phyloP scores from a whole-genome alignment of 2,888 invertebrate genomes.

The Allacma fusca region DNA sequence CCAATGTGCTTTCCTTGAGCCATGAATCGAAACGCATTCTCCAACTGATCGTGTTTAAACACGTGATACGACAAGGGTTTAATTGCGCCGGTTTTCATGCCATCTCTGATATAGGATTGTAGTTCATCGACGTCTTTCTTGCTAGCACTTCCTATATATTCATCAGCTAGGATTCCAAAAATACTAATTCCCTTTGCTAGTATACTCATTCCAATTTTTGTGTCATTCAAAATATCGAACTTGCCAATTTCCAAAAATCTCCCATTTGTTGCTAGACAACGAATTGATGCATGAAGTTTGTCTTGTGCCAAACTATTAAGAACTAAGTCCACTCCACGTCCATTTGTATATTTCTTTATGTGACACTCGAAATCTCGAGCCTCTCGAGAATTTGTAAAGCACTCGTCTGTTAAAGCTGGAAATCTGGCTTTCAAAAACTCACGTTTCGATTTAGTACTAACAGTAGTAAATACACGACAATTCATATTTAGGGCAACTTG shows the following conservation, averaged over 20 bases:
- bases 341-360: constrained; percentile 66
- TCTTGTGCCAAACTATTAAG: constrained; percentile 70
- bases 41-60: constrained; percentile 73
- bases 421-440: constrained; percentile 86
- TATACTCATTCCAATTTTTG: constrained; percentile 71
- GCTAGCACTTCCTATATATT: no score
- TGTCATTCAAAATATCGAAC: constrained; percentile 78
- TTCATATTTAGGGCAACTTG: constrained; percentile 72
- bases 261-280: constrained; percentile 65
- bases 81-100: constrained; percentile 73
- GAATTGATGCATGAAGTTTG: constrained; percentile 68
- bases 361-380: constrained; percentile 67
- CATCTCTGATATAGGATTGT: no score
- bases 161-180: no score
- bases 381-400: constrained; percentile 78
- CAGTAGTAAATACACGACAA: constrained; percentile 76
- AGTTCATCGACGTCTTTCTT: no score
- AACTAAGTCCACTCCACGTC: constrained; percentile 69
- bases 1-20: constrained; percentile 83
- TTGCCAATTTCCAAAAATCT: constrained; percentile 74
- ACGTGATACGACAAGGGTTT: constrained; percentile 74
- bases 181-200: constrained; percentile 79
- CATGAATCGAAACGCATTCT: constrained; percentile 77
- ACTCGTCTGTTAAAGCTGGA: constrained; percentile 71
- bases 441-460: constrained; percentile 78